Evolutionary conservation across 1,140 invertebrate genomes (phyloP), one percentile per base, ranked within the genome.

Genomic region (Drosophila parvula): DNA sequence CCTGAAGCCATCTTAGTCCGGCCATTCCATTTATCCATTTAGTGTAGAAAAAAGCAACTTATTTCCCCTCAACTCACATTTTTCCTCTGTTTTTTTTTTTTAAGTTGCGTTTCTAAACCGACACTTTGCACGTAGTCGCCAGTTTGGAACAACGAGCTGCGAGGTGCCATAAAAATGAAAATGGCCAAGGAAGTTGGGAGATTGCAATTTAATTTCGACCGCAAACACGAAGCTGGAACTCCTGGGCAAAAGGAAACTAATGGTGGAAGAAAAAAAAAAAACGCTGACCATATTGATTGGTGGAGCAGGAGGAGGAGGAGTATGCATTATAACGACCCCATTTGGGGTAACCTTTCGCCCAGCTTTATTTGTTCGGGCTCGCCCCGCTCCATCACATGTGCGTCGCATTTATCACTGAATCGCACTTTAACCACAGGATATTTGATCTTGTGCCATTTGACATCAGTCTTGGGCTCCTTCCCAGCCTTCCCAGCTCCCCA

Each of bases 141-240:
- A 79, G 69, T 70, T 45, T 47, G 38, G 43, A 51, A 75, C 65
- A 64, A 81, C 22, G 22, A 86, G 67, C 63, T 78, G 67, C 12
- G 22, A n/a, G 28, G 51, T 43, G 41, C 70, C 81, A 90, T 89
- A 89, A 89, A 88, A 89, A 84, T 65, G 67, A 78, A 89, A 88
- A 79, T 84, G 74, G 65, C 71, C 76, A 73, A 74, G 81, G 69
- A 84, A 89, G 85, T 89, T 85, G 73, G 73, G 71, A 75, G 80
- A 89, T 89, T 81, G 84, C 84, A 89, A 89, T 89, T 89, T 89
- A 89, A 89, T 89, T 89, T 89, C 74, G 56, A 89, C 84, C 84
- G 63, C 84, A 83, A 88, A 76, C 80, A 89, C 73, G 71, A 50
- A 67, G 16, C 7, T 18, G 14, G 18, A 67, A 62, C 60, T 45